Base-by-base conservation (phyloP, 1,140 invertebrate genomes). In the Drosophila lacteicornis region DNA sequence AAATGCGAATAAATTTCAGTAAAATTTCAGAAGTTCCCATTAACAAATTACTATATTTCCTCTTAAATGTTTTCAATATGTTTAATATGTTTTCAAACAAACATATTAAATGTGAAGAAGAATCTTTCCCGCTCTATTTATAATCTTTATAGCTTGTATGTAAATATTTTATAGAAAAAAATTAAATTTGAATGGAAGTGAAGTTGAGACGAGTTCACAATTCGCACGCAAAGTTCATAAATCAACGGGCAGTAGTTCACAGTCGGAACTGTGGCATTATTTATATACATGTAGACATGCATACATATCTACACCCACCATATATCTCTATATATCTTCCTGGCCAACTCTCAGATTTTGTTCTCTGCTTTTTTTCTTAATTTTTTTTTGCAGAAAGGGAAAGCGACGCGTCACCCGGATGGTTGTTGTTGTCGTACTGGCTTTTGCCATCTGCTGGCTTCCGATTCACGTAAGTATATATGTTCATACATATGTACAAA, bases 371-470 rank as follows among this genome's bases (percentile, higher is more conserved):
- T 27, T 22, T 42, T 33, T 15, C 42, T 17, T 33, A 2, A 3
- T 22, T 25, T 25, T 22, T 13, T 22, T 15, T 69, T 75, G 13
- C 74, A 94, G 97, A 50, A 94, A 97, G 78, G 97, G 97, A 33
- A 98, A 98, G 93, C 96, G 96, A 92, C 94, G 98, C 68, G 98
- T 99, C 1, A 99, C 98, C 1, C 94, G 97, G 69, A 97, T 99
- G 95, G 97, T 99, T 8, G 95, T 99, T 42, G 96, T 98, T 22
- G 98, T 99, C 15, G 97, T 99, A 0, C 95, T 97, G 22, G 98
- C 98, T 36, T 99, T 99, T 92, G 98, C 98, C 11, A 94, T 98
- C 40, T 99, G 98, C 93, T 99, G 98, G 98, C 96, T 97, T 80
- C 98, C 98, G 2, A 97, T 99, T 86, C 98, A 99, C 94, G 96